Evolutionary conservation across 2,888 invertebrate genomes (phyloP), one percentile per base, ranked within the genome.

Genomic region (Amorpha juglandis): DNA sequence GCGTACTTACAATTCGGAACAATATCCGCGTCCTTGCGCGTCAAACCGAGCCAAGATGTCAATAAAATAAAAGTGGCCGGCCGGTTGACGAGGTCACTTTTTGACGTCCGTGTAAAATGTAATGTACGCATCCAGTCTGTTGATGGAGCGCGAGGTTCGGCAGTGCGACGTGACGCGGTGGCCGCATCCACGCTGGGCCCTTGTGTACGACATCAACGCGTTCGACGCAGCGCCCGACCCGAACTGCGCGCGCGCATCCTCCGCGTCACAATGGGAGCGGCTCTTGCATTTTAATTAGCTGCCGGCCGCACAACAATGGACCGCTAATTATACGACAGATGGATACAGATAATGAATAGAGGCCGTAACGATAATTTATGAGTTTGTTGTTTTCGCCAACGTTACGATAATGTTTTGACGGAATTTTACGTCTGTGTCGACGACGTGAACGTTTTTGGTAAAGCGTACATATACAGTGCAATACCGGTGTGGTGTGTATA

Each of bases 231-330:
- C 48, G 48, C 6, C 3, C 9, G 48, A n/a, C 3, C 9, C 16
- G 58, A 6, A 42, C 42, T 78, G 86, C 87, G 84, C 84, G 76
- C 79, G 84, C 86, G 82, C 82, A 78, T 81, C 79, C 78, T 71
- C 67, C 76, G 70, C 71, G 72, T 75, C 81, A 79, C 79, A 82
- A 81, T 76, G 75, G 78, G 77, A 79, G 67, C 81, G 82, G 74
- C 81, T 82, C 84, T 81, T 81, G 90, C 88, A 91, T 92, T 83
- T 83, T 84, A 91, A 91, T 90, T 86, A 89, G 75, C 81, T 74
- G 73, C 74, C 70, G 68, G 72, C 70, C 74, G 73, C 67, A 74
- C 74, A 85, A 90, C 91, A 90, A 91, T 90, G 78, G 85, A 74
- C 69, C 74, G 75, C 77, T 87, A 87, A 89, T 89, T 88, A 87